Evolutionary conservation across 2,888 invertebrate species (phyloP).

Genomic region (Drosophila robusta): DNA sequence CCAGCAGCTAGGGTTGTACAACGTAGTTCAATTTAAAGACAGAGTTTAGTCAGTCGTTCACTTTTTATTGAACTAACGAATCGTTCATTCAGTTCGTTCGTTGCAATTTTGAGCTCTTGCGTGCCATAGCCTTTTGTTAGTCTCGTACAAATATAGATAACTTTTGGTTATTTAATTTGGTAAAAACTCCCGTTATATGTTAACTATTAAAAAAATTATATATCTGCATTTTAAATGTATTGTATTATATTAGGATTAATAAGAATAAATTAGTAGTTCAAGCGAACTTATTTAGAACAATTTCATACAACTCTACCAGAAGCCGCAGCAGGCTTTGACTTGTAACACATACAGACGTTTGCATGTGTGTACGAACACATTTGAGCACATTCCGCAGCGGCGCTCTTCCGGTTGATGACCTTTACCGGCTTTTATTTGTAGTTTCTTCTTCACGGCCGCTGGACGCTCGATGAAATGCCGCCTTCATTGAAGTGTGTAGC

Average conservation of each 20-base stretch:
- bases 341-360: conserved; percentile 35
- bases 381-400: conserved; percentile 52
- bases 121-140: too few species aligned
- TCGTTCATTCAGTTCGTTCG: neutral
- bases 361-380: conserved; percentile 8
- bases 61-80: neutral
- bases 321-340: conserved; percentile 51
- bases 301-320: neutral
- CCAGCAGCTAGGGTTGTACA: conserved; percentile 3
- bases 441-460: conserved; percentile 41
- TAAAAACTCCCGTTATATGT: too few species aligned
- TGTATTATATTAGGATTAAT: neutral
- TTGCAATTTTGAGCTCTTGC: too few species aligned
- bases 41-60: neutral
- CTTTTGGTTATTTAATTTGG: too few species aligned
- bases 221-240: neutral
- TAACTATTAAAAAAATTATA: neutral
- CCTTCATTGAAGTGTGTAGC: conserved; percentile 12
- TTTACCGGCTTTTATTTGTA: conserved; percentile 82
- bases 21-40: neutral
- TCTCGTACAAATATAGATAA: too few species aligned
- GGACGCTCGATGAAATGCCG: conserved; percentile 36
- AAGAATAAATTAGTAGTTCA: neutral
- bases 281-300: neutral
- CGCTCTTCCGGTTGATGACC: conserved; percentile 84